phyloP scores from a whole-genome alignment of 2,888 invertebrate genomes.

The Caprella mutica region DNA sequence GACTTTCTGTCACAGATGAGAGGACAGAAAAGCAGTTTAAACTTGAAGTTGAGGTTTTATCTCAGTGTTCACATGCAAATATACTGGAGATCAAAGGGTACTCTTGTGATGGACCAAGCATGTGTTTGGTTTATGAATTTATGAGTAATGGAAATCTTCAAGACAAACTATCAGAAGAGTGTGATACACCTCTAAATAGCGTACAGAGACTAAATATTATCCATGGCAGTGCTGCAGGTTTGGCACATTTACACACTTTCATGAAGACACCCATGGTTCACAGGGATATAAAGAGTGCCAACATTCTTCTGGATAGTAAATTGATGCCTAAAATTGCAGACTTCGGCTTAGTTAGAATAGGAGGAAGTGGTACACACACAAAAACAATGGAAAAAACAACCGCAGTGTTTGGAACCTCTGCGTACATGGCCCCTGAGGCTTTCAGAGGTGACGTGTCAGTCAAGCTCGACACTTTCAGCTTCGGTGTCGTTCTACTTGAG shows the following conservation, averaged over 20 bases:
- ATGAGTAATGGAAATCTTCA: conserved; percentile 62
- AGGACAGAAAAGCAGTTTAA: conserved; percentile 44
- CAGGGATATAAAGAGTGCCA: conserved; percentile 67
- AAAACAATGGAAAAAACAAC: conserved; percentile 42
- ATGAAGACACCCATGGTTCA: conserved; percentile 55
- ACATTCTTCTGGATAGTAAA: conserved; percentile 58
- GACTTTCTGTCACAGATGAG: conserved; percentile 40
- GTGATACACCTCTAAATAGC: conserved; percentile 43
- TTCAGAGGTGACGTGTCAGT: conserved; percentile 54
- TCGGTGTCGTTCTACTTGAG: conserved; percentile 63
- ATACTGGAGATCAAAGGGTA: conserved; percentile 62
- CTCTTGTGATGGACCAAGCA: conserved; percentile 55
- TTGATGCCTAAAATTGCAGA: conserved; percentile 61
- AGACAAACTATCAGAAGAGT: conserved; percentile 49
- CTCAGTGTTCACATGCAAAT: conserved; percentile 53
- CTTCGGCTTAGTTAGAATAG: conserved; percentile 57
- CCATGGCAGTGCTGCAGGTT: conserved; percentile 54
- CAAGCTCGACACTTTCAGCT: conserved; percentile 64
- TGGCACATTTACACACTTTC: conserved; percentile 56
- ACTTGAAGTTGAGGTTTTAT: conserved; percentile 52
- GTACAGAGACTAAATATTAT: conserved; percentile 51
- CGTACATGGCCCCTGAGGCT: conserved; percentile 68
- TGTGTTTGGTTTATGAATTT: conserved; percentile 64
- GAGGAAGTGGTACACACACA: conserved; percentile 40
- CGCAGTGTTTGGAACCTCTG: conserved; percentile 54